Evolutionary conservation across 2,113 vertebrate species (phyloP), one percentile per base, ranked within the genome.

Genomic region (Menidia beryllina): DNA sequence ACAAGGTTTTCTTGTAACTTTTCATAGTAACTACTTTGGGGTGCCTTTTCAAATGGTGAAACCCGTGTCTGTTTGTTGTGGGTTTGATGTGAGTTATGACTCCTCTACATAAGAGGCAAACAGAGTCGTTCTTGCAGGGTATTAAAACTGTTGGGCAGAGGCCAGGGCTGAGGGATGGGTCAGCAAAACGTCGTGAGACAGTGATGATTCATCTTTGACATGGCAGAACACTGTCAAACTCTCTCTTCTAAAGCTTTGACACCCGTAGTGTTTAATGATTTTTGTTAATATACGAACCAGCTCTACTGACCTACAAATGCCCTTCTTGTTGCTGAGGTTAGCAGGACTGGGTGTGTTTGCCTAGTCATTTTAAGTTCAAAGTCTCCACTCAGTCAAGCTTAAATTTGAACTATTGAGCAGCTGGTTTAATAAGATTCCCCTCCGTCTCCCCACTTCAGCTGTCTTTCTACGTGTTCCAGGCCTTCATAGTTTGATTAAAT

Each of bases 401-500:
- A 45, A 63, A 4, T 64, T 36, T 63, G 13, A 76, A 68, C 30
- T 19, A 19, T 49, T 34, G 20, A 75, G 72, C 58, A 74, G 34
- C 65, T 74, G 65, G 27, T 39, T 30, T 39, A 56, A 27, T 24
- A 9, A 21, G 5, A 27, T 71, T 43, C n/a, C 2, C 20, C 45
- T 69, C 58, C 24, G 19, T 51, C 30, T 45, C 53, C 20, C 15
- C 13, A 36, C 15, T 48, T 65, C 39, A 25, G 23, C 57, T 45
- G 17, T 61, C 47, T 72, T 60, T 51, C 47, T 21, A 48, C 55
- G 43, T 54, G 48, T 76, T 59, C 53, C 57, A 73, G 53, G 58
- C 68, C 43, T 69, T 75, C 66, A 52, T 38, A 69, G 57, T 78
- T 84, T 68, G 70, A 86, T 88, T 55, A 84, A 87, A 84, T 81